These are phyloP conservation scores for Stenodema calcarata DNA, from an alignment of 2,888 invertebrate species.

Conservation along the genomic window DNA sequence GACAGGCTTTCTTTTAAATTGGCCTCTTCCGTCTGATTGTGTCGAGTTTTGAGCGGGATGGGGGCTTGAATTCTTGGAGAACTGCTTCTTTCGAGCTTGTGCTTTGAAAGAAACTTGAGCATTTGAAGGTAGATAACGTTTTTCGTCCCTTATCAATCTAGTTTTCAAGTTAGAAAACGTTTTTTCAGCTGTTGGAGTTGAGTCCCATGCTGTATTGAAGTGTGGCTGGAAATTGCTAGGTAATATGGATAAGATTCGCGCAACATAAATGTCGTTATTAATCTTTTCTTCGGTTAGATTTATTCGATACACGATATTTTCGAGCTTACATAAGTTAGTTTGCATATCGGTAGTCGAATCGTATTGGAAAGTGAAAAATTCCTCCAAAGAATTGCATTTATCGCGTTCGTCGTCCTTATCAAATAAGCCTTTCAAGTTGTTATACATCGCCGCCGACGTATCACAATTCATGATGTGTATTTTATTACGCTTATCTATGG, in stretches of 20 bases:
- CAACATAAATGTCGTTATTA: background rate
- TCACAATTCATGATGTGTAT: background rate
- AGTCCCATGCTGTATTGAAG: slow-evolving; percentile 1
- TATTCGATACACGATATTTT: background rate
- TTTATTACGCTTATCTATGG: too few relatives aligned
- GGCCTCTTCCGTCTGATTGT: background rate
- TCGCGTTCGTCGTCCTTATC: too few relatives aligned
- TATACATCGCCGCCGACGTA: background rate
- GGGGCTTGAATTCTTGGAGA: background rate
- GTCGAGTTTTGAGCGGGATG: background rate
- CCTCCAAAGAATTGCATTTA: background rate
- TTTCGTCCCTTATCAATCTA: slow-evolving; percentile 5
- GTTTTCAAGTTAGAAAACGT: slow-evolving; percentile 10
- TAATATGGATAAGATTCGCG: slow-evolving; percentile 6
- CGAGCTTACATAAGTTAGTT: too few relatives aligned
- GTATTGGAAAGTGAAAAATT: background rate
- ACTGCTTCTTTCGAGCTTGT: background rate
- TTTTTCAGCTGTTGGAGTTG: background rate
- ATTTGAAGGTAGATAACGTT: background rate
- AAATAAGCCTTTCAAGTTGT: background rate
- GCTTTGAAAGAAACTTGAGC: slow-evolving; percentile 28
- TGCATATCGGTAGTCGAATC: too few relatives aligned
- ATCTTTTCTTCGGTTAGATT: background rate
- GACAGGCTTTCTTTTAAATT: background rate
- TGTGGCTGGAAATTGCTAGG: slow-evolving; percentile 7